Conservation (phyloP, 2,888 invertebrate species). For the Ctena decussata region DNA sequence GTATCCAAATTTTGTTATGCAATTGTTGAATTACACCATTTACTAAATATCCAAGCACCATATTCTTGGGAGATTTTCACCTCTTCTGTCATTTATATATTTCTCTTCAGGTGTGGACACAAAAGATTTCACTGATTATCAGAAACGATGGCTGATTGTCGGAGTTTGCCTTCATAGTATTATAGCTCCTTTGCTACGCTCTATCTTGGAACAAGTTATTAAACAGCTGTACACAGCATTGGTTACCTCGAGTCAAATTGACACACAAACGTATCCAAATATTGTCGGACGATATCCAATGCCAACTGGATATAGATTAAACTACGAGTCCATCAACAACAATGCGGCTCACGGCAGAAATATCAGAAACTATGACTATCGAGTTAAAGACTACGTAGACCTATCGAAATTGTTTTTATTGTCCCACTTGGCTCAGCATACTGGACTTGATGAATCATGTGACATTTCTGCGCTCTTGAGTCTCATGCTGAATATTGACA, state of each 20-base stretch:
- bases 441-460: conserved; percentile 46
- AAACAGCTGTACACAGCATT: conserved; percentile 17
- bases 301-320: conserved; percentile 27
- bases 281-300: conserved; percentile 22
- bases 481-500: conserved; percentile 35
- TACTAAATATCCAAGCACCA: too few relatives aligned
- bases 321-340: conserved; percentile 58
- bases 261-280: conserved; percentile 30
- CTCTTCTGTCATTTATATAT: too few relatives aligned
- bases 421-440: conserved; percentile 47
- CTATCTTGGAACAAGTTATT: conserved; percentile 17
- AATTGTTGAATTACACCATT: too few relatives aligned
- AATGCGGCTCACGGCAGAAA: conserved; percentile 14
- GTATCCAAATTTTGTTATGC: too few relatives aligned
- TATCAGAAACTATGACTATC: conserved; percentile 27
- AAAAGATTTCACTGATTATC: conserved; percentile 18
- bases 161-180: conserved; percentile 51
- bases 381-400: conserved; percentile 36
- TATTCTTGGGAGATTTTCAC: too few relatives aligned
- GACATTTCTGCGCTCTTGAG: conserved; percentile 48
- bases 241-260: conserved; percentile 7
- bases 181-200: conserved; percentile 38
- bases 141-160: conserved; percentile 56
- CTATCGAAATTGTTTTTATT: conserved; percentile 49
- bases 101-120: too few relatives aligned